Conservation (phyloP, 2,797 vertebrate species). For the Graptemys geographica region DNA sequence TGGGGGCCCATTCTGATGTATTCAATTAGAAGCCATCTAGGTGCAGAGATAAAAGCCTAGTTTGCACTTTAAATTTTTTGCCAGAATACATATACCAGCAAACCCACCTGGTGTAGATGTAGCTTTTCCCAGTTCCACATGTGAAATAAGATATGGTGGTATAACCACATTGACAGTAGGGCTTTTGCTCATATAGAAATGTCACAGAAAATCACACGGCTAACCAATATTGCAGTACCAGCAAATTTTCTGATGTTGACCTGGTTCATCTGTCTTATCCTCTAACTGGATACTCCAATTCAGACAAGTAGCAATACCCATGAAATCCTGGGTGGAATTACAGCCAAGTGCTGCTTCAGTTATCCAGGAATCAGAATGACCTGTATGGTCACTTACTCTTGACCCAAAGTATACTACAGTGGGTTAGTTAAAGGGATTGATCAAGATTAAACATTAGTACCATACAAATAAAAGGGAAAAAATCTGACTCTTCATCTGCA, state of each 20-base stretch:
- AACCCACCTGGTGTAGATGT: neutral
- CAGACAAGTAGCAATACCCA: neutral
- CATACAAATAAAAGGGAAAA: neutral
- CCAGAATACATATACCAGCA: neutral
- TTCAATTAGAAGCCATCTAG: neutral
- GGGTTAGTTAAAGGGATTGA: neutral
- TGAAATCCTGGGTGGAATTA: neutral
- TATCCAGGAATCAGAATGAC: neutral
- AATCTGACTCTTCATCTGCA: neutral
- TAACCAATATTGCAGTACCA: neutral
- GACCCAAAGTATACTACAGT: neutral
- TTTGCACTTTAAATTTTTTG: neutral
- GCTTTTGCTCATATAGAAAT: neutral
- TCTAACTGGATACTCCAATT: neutral
- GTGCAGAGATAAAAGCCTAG: neutral
- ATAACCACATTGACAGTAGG: neutral
- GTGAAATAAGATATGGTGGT: neutral
- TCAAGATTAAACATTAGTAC: no score
- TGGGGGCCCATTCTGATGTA: neutral
- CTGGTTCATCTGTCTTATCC: neutral
- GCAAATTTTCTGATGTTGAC: neutral
- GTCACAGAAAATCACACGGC: neutral
- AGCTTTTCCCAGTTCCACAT: neutral
- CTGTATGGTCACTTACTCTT: neutral
- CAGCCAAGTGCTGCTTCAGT: constrained; percentile 2